These are phyloP conservation scores for Labeo catla DNA, from an alignment of 2,113 vertebrate genomes.

Conservation along the genomic window DNA sequence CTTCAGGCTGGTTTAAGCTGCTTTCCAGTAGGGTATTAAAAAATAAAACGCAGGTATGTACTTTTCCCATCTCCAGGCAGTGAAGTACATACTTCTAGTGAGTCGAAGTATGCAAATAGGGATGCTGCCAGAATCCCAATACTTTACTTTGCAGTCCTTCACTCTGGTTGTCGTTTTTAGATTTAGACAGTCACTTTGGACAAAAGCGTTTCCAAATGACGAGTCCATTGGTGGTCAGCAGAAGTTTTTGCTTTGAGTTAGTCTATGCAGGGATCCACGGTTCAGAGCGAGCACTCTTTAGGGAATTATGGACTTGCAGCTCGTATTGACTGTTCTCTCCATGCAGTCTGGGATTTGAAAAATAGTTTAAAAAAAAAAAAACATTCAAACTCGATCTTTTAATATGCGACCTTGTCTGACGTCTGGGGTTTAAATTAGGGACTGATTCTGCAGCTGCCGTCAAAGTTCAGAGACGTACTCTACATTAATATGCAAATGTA, in stretches of 20 bases:
- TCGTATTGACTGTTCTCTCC: constrained; percentile 28
- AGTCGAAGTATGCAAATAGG: not conserved
- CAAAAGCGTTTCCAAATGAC: not conserved
- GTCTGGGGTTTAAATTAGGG: not conserved
- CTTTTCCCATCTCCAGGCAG: not conserved
- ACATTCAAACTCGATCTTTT: constrained; percentile 7
- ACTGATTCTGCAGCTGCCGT: not conserved
- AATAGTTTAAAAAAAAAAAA: not conserved
- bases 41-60: not conserved
- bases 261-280: not conserved
- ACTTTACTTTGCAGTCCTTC: not conserved
- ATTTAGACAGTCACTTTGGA: not conserved
- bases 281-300: constrained; percentile 17
- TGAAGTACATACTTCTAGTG: not conserved
- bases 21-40: not conserved
- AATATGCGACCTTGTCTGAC: constrained; percentile 6
- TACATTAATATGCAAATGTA: not conserved
- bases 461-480: not conserved
- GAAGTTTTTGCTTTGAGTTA: constrained; percentile 5
- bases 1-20: not conserved
- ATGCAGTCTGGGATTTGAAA: constrained; percentile 28
- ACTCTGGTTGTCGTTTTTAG: no score
- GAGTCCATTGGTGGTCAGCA: not conserved
- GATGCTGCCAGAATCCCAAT: not conserved
- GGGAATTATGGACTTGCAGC: not conserved